A percentile compares a stretch with the other conserved stretches of the same genome.
phyloP scores from a whole-genome alignment of 2,113 vertebrate species.

The Oryzias melastigma region DNA sequence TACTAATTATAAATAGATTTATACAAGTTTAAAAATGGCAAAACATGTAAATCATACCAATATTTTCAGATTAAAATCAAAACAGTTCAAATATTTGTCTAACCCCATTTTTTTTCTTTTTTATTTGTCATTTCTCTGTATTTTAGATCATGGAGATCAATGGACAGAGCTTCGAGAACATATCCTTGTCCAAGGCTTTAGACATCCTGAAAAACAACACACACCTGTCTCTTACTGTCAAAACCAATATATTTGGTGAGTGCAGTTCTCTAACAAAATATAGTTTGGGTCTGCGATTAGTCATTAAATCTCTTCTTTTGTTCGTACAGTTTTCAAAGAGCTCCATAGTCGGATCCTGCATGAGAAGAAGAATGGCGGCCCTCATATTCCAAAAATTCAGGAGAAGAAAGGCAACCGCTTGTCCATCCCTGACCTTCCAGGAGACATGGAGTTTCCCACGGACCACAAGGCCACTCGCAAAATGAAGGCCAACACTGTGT shows the following conservation, averaged over 20 bases:
- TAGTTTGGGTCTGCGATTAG: neutral
- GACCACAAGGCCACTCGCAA: conserved; percentile 92
- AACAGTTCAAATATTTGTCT: no score
- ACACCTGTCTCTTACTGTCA: conserved; percentile 94
- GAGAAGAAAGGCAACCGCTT: conserved; percentile 96
- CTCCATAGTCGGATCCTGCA: conserved; percentile 88
- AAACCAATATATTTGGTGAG: conserved; percentile 98
- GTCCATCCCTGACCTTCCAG: conserved; percentile 94
- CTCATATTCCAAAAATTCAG: conserved; percentile 94
- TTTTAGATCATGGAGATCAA: conserved; percentile 97
- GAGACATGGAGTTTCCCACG: conserved; percentile 88
- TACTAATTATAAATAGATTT: no score
- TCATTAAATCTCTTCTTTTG: neutral
- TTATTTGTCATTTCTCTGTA: neutral
- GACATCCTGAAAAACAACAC: conserved; percentile 95
- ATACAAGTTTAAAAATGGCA: neutral
- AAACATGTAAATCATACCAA: no score
- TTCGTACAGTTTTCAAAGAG: conserved; percentile 89
- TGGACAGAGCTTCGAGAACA: conserved; percentile 97
- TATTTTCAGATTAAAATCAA: no score
- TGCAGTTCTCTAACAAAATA: neutral
- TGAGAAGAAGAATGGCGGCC: conserved; percentile 88
- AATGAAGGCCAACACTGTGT: conserved; percentile 94
- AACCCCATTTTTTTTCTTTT: neutral
- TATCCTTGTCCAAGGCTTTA: conserved; percentile 88